Percentiles rank a stretch among this genome's conserved stretches.
Evolutionary conservation across 2,888 invertebrate species (phyloP).

Genomic region (Tenthredo livida): DNA sequence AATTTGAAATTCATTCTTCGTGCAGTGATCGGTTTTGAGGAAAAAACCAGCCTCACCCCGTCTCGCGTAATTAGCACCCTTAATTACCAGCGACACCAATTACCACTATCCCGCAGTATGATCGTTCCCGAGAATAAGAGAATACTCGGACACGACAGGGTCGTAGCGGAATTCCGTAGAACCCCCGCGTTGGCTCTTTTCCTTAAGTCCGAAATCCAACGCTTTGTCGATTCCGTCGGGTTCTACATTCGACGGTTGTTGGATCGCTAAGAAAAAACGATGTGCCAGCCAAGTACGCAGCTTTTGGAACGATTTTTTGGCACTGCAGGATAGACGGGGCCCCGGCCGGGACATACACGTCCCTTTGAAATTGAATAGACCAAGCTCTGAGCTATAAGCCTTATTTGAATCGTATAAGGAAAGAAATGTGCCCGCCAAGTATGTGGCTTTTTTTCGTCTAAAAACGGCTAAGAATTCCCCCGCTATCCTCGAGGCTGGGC

Average conservation of each 20-base stretch:
- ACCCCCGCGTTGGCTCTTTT: not conserved
- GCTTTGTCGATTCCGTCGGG: not conserved
- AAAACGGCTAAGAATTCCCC: not conserved
- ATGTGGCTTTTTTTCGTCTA: not conserved
- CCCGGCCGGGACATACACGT: no score
- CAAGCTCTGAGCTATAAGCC: no score
- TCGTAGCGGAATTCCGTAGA: not conserved
- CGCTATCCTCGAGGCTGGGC: slow-evolving; percentile 72
- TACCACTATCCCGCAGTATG: slow-evolving; percentile 30
- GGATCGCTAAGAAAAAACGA: no score
- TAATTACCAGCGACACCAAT: slow-evolving; percentile 43
- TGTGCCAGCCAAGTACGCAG: not conserved
- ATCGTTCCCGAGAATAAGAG: not conserved
- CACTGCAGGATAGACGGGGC: not conserved
- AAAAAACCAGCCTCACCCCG: not conserved
- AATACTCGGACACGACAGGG: slow-evolving; percentile 4
- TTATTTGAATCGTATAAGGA: not conserved
- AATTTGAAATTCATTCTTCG: not conserved
- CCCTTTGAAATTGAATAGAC: no score
- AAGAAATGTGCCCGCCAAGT: not conserved
- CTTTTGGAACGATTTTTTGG: not conserved
- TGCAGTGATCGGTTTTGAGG: not conserved
- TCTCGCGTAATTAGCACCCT: slow-evolving; percentile 16
- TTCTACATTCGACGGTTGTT: not conserved
- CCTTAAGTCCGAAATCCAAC: not conserved